Conservation (phyloP, 92 coral and sea anemone species). For the Virgularia gustaviana region DNA sequence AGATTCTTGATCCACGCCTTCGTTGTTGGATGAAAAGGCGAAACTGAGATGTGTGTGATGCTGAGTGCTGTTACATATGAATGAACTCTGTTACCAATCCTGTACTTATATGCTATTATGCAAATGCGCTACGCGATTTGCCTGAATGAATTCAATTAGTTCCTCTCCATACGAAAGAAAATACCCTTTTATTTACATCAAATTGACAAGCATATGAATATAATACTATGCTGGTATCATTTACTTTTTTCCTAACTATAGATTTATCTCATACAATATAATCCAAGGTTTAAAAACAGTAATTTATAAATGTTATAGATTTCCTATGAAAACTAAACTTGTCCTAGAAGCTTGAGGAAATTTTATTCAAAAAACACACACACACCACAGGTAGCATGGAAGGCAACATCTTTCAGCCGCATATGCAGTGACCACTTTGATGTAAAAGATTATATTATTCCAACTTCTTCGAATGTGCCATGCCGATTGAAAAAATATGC, state of each 20-base stretch:
- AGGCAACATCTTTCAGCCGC: slow-evolving; percentile 6
- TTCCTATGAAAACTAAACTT: slow-evolving; percentile 12
- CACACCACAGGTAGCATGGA: background rate
- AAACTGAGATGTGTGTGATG: too few species aligned
- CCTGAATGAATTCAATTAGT: background rate
- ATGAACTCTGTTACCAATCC: too few species aligned
- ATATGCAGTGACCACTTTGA: background rate
- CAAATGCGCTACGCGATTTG: too few species aligned
- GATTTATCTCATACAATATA: too few species aligned
- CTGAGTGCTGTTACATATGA: too few species aligned
- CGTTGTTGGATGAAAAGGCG: too few species aligned
- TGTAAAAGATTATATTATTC: background rate
- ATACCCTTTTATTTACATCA: background rate
- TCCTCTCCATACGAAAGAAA: too few species aligned
- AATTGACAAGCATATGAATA: background rate
- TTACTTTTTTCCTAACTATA: too few species aligned
- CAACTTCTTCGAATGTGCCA: background rate
- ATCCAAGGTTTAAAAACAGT: too few species aligned
- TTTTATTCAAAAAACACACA: slow-evolving; percentile 4
- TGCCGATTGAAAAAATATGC: slow-evolving; percentile 8
- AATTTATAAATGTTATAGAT: slow-evolving; percentile 5
- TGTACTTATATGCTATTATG: too few species aligned
- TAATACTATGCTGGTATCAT: too few species aligned
- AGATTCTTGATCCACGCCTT: too few species aligned
- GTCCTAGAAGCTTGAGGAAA: slow-evolving; percentile 1